These are phyloP conservation scores for Neodiprion pinetum DNA, from an alignment of 1,140 invertebrate species.

Conservation along the genomic window DNA sequence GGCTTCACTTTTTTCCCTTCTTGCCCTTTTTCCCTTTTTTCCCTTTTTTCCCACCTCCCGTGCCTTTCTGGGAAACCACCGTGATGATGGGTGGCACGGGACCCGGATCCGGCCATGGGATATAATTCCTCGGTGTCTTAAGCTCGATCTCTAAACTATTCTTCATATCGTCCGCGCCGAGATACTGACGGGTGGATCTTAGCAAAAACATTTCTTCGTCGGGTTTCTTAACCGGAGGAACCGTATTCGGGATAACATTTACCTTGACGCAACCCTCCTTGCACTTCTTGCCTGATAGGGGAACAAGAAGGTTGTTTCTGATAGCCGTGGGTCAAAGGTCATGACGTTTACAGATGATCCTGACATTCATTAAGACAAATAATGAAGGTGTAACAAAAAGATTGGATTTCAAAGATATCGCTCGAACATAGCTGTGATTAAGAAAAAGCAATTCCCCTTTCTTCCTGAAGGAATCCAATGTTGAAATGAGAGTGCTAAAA, in stretches of 20 bases:
- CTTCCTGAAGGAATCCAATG: background rate
- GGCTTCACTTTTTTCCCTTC: background rate
- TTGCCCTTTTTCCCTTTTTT: constrained; percentile 12
- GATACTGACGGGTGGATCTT: constrained; percentile 34
- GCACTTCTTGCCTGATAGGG: constrained; percentile 32
- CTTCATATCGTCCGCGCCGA: constrained; percentile 30
- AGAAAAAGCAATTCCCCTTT: background rate
- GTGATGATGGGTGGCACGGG: constrained; percentile 33
- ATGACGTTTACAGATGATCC: background rate
- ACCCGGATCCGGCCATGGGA: constrained; percentile 35
- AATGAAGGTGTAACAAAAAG: background rate
- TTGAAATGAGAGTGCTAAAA: background rate
- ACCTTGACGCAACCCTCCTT: constrained; percentile 37
- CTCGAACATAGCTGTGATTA: background rate
- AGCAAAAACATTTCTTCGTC: constrained; percentile 44
- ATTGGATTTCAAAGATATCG: background rate
- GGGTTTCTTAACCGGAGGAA: constrained; percentile 33
- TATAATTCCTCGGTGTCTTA: constrained; percentile 50
- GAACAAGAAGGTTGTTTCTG: background rate
- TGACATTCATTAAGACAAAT: background rate
- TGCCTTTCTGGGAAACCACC: constrained; percentile 30
- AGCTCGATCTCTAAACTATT: constrained; percentile 48
- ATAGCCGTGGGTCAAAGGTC: background rate
- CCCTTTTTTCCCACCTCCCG: constrained; percentile 11
- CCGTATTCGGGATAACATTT: constrained; percentile 34